Conservation (phyloP, 2,113 vertebrate genomes). For the Peromyscus leucopus region DNA sequence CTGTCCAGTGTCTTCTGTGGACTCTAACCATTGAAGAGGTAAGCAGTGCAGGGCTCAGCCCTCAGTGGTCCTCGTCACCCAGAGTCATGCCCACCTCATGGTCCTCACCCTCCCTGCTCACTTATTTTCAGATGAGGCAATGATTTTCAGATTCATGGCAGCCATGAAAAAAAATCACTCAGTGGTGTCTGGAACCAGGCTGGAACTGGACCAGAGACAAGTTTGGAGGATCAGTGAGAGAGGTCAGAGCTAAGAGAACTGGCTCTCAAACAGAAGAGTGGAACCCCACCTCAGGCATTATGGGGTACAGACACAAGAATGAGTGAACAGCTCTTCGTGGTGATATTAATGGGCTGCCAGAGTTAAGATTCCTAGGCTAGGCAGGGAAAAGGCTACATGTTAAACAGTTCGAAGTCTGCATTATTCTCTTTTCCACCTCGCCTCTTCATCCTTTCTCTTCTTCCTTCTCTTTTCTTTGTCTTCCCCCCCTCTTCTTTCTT, state of each 20-base stretch:
- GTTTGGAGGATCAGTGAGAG: not conserved
- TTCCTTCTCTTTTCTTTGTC: not conserved
- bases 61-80: not conserved
- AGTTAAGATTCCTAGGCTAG: not conserved
- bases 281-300: not conserved
- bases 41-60: not conserved
- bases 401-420: not conserved
- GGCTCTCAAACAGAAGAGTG: not conserved
- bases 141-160: not conserved
- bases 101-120: not conserved
- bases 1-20: not conserved
- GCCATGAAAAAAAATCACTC: not conserved
- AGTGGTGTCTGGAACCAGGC: not conserved
- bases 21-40: not conserved
- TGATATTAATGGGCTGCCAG: not conserved
- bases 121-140: not conserved
- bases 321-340: not conserved
- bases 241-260: not conserved
- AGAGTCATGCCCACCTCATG: no score
- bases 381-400: not conserved
- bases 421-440: not conserved
- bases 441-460: not conserved
- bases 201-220: not conserved
- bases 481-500: not conserved
- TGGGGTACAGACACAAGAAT: not conserved